phyloP scores from a whole-genome alignment of 1,140 invertebrate species.

The Drosophila fuyamai region DNA sequence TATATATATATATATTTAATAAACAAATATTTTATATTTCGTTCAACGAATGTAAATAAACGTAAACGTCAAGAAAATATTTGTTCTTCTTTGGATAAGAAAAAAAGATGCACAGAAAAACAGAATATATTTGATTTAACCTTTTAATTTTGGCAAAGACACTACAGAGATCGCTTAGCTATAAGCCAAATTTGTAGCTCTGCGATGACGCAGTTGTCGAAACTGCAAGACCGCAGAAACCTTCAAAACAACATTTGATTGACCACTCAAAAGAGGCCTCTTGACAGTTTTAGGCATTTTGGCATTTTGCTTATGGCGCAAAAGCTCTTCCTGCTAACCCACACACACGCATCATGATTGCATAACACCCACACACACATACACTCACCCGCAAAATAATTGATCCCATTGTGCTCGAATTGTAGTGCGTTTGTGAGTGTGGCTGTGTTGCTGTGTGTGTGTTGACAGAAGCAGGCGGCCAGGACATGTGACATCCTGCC shows the following conservation, averaged over 20 bases:
- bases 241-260: slow-evolving; percentile 79
- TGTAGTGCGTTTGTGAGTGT: slow-evolving; percentile 42
- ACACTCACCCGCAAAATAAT: slow-evolving; percentile 62
- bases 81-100: too few relatives aligned
- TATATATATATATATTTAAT: too few relatives aligned
- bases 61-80: too few relatives aligned
- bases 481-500: slow-evolving; percentile 58
- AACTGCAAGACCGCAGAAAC: slow-evolving; percentile 61
- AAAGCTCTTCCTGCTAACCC: slow-evolving; percentile 28
- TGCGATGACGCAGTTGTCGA: slow-evolving; percentile 26
- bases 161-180: too few relatives aligned
- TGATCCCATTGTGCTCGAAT: slow-evolving; percentile 79
- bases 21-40: too few relatives aligned
- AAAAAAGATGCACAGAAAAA: too few relatives aligned
- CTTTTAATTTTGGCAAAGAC: too few relatives aligned
- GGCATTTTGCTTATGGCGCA: slow-evolving; percentile 52
- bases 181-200: not conserved
- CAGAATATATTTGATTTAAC: too few relatives aligned
- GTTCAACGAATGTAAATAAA: too few relatives aligned
- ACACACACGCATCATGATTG: slow-evolving; percentile 52
- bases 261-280: slow-evolving; percentile 64
- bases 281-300: slow-evolving; percentile 60
- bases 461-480: slow-evolving; percentile 63
- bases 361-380: slow-evolving; percentile 41
- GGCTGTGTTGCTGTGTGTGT: slow-evolving; percentile 28